Conservation (phyloP, 2,888 invertebrate species). For the Merodon equestris region DNA sequence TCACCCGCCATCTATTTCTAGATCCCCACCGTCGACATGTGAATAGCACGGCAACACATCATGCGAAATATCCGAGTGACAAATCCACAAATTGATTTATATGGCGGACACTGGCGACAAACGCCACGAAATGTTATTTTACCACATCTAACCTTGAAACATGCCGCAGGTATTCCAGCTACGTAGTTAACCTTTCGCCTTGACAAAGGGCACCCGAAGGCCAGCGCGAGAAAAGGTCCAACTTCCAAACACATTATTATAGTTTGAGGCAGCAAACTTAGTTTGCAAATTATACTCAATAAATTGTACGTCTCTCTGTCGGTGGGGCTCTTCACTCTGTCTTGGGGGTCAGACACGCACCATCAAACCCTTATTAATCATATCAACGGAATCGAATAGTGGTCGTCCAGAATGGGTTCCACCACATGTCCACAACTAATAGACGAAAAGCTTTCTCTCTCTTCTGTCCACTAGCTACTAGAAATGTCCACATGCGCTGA, state of each 20-base stretch:
- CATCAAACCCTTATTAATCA: not conserved
- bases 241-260: no score
- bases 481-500: conserved; percentile 62
- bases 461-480: conserved; percentile 13
- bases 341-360: conserved; percentile 53
- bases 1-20: conserved; percentile 28
- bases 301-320: not conserved
- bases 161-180: conserved; percentile 5
- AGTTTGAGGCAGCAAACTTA: no score
- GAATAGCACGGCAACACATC: conserved; percentile 9
- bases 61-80: conserved; percentile 32
- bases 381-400: no score
- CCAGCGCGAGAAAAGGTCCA: conserved; percentile 16
- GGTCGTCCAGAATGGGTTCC: no score
- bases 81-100: conserved; percentile 53
- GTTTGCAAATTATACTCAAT: conserved; percentile 23
- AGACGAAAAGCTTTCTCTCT: not conserved
- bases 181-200: conserved; percentile 52
- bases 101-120: conserved; percentile 19
- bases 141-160: conserved; percentile 31
- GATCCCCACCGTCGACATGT: conserved; percentile 40
- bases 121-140: conserved; percentile 11
- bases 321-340: conserved; percentile 27
- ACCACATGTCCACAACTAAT: no score
- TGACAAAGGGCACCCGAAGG: conserved; percentile 46